Percentiles rank a stretch among this genome's conserved stretches.
These are phyloP conservation scores for Zosterops borbonicus DNA, from an alignment of 2,113 vertebrate genomes.

Conservation along the genomic window DNA sequence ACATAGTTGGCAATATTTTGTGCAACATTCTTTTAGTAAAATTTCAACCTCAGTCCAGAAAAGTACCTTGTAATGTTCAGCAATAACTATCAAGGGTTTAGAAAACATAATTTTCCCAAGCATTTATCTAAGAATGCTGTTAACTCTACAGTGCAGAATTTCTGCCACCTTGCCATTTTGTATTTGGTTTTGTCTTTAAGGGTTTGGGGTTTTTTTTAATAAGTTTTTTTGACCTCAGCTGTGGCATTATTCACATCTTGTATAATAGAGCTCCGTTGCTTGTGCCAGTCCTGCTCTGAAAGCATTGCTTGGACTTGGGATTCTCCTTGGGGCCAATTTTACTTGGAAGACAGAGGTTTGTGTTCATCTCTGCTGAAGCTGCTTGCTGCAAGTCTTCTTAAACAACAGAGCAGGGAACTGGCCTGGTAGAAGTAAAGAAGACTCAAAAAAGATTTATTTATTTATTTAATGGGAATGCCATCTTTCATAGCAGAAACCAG, in stretches of 20 bases:
- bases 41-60: background rate
- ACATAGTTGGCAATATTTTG: background rate
- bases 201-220: rapidly evolving
- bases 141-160: background rate
- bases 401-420: background rate
- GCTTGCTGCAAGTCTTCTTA: background rate
- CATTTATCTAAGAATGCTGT: background rate
- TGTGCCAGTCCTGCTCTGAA: background rate
- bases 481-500: constrained; percentile 14
- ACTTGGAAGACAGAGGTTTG: background rate
- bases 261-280: background rate
- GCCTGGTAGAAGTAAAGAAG: background rate
- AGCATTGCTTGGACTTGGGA: background rate
- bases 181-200: background rate
- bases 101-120: background rate
- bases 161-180: background rate
- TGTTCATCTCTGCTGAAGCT: background rate
- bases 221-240: background rate
- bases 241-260: background rate
- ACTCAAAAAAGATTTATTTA: background rate
- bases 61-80: background rate
- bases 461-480: background rate
- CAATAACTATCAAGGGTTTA: background rate
- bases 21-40: background rate
- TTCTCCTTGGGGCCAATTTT: background rate